These are phyloP conservation scores for Palloptera scutellata DNA, from an alignment of 2,888 invertebrate genomes.

Conservation along the genomic window DNA sequence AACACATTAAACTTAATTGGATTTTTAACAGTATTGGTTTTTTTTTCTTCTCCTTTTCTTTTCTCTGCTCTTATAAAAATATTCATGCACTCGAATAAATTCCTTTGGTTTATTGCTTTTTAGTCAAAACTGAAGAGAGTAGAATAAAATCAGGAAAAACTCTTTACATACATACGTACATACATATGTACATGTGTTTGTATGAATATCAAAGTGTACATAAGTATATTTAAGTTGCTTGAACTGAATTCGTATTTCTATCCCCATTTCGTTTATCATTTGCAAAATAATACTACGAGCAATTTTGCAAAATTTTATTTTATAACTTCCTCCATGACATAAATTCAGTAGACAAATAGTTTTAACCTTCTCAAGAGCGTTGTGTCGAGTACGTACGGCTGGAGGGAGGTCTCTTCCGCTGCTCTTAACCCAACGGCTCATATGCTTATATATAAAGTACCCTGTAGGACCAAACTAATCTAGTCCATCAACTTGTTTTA, in stretches of 20 bases:
- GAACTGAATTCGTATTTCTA: slow-evolving; percentile 1
- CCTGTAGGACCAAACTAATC: too few relatives aligned
- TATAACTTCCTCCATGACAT: slow-evolving; percentile 18
- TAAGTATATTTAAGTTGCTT: slow-evolving; percentile 12
- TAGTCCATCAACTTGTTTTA: too few relatives aligned
- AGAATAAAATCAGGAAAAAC: background rate
- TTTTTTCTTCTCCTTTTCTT: background rate
- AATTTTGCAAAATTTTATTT: slow-evolving; percentile 17
- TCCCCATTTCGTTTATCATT: slow-evolving; percentile 5
- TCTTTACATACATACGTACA: background rate
- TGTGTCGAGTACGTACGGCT: background rate
- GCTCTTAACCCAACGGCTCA: too few relatives aligned
- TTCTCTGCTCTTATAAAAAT: slow-evolving; percentile 17
- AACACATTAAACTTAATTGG: slow-evolving; percentile 36
- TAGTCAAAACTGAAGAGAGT: background rate
- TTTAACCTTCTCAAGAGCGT: slow-evolving; percentile 25
- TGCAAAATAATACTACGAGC: background rate
- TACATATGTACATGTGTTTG: background rate
- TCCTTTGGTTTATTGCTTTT: too few relatives aligned
- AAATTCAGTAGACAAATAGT: slow-evolving; percentile 36
- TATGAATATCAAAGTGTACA: slow-evolving; percentile 16
- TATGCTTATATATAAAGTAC: slow-evolving; percentile 1
- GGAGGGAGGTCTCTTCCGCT: background rate
- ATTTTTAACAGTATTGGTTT: slow-evolving; percentile 11
- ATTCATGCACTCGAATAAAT: too few relatives aligned